Evolutionary conservation across 1,140 invertebrate species (phyloP).

Genomic region (Cydia amplana): DNA sequence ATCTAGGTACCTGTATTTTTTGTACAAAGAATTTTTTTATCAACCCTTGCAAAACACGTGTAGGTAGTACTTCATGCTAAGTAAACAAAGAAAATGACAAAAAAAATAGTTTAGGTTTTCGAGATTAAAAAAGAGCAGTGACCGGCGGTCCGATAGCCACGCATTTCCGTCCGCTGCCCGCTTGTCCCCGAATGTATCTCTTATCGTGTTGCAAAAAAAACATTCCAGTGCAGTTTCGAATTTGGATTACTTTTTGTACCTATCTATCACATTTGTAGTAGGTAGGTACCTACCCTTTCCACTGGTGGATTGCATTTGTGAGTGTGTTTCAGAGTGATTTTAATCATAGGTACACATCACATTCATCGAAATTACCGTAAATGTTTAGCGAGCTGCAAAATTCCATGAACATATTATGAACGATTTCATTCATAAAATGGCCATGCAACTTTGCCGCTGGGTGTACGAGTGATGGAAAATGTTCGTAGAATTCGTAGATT

Average conservation of each 20-base stretch:
- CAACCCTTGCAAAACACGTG: too few species aligned
- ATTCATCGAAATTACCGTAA: too few species aligned
- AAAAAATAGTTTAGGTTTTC: conserved; percentile 8
- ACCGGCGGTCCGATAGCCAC: conserved; percentile 39
- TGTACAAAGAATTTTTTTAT: too few species aligned
- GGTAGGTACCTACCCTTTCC: neutral
- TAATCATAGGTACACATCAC: too few species aligned
- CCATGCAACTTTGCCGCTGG: too few species aligned
- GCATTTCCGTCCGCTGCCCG: conserved; percentile 36
- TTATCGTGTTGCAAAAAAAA: conserved; percentile 32
- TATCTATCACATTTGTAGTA: neutral
- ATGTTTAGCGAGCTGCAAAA: too few species aligned
- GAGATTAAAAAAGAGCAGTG: conserved; percentile 43
- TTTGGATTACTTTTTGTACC: neutral
- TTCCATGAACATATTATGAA: too few species aligned
- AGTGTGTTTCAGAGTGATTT: too few species aligned
- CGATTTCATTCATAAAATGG: too few species aligned
- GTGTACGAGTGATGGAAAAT: too few species aligned
- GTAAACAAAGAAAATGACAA: neutral
- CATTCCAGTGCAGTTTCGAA: neutral
- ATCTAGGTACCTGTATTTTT: too few species aligned
- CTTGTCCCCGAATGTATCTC: conserved; percentile 15
- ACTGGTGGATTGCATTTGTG: neutral
- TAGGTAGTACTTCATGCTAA: neutral
- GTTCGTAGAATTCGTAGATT: too few species aligned